Base-by-base conservation (phyloP, 2,888 invertebrate species). In the Gastrophysa polygoni region DNA sequence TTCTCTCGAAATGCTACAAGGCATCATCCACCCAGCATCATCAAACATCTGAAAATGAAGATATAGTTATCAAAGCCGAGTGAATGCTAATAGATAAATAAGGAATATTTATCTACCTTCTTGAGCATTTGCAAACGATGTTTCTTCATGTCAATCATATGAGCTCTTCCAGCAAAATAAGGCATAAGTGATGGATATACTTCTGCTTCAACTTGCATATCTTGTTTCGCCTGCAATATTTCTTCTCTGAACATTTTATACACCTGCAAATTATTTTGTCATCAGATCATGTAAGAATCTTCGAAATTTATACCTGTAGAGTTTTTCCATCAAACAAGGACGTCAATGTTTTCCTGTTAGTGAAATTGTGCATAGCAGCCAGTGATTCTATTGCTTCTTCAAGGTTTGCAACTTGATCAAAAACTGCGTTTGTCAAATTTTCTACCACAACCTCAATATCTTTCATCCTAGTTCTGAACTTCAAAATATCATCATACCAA, bases 371-470 rank as follows among this genome's bases (percentile, higher is more conserved):
- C 72, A 94, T 87, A 0, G 90, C 88, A 70, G 88, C 91, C 4
- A 96, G 82, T 0, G 91, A 86, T 64, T 92, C 88, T 7, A 96
- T 85, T 0, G 90, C 92, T 74, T 94, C 92, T 71, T 92, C 92
- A 0, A 94, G 88, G 69, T 92, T 92, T 55, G 89, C 89, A 6
- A 93, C 87, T 6, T 89, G 87, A 68, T 90, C 89, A 76, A 95
- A 95, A 0, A 92, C 90, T 0, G 88, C 86, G 49, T 89, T 87
- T 43, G 93, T 89, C 6, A 95, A 83, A 76, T 95, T 94, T 78
- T 94, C 92, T 69, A 95, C 88, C 69, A 92, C 91, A 68, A 92
- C 86, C 81, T 89, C 89, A 58, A 89, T 85, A 68, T 88, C 87
- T 74, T 87, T 88, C 71, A 88, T 85, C 55, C 85, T 81, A 1